Conservation (phyloP, 2,797 vertebrate species). For the Serranus cabrilla region DNA sequence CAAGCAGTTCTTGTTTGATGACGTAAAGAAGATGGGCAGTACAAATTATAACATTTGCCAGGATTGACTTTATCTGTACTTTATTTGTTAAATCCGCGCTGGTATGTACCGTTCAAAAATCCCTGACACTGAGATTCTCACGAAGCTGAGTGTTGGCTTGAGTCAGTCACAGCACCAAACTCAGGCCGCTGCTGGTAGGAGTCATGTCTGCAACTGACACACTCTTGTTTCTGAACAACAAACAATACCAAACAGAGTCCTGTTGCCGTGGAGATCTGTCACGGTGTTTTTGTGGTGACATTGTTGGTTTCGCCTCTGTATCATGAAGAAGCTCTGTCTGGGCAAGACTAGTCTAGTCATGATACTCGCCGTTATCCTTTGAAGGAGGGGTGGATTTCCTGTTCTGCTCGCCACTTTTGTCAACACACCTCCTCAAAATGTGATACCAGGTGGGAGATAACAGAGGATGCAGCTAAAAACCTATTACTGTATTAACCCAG, state of each 20-base stretch:
- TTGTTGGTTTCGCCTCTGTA: constrained; percentile 61
- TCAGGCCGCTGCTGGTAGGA: constrained; percentile 40
- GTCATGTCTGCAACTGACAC: constrained; percentile 69
- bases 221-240: constrained; percentile 74
- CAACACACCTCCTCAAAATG: constrained; percentile 26
- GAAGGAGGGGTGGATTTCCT: constrained; percentile 25
- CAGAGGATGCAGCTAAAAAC: constrained; percentile 6
- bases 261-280: constrained; percentile 67
- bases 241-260: constrained; percentile 80
- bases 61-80: neutral
- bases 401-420: constrained; percentile 21
- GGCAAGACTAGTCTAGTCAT: constrained; percentile 58
- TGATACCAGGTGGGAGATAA: constrained; percentile 48
- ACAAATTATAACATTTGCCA: constrained; percentile 23
- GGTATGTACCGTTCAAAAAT: constrained; percentile 5
- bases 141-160: constrained; percentile 16
- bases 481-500: neutral
- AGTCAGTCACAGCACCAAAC: constrained; percentile 54
- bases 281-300: constrained; percentile 60
- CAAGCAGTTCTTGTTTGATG: constrained; percentile 3
- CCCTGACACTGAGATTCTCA: constrained; percentile 15
- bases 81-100: constrained; percentile 17
- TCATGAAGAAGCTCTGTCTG: constrained; percentile 57
- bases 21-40: constrained; percentile 29
- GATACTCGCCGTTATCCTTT: constrained; percentile 33